Evolutionary conservation across 2,888 invertebrate genomes (phyloP).

Genomic region (Cheilosia vernalis): DNA sequence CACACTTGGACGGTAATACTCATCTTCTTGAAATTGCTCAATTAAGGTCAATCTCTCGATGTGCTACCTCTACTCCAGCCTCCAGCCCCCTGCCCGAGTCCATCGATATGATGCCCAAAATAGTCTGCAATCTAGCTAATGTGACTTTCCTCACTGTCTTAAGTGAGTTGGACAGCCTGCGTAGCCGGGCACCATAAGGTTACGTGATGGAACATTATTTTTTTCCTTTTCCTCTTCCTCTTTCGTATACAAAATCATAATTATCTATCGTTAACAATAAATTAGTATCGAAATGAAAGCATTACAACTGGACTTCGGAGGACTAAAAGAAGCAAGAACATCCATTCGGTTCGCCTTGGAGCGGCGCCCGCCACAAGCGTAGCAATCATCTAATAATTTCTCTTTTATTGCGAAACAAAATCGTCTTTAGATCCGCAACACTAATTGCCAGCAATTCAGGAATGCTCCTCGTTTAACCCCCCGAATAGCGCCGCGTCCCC

Average conservation of each 20-base stretch:
- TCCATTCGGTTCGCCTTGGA: neutral
- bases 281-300: constrained; percentile 74
- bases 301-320: constrained; percentile 58
- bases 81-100: neutral
- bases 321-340: constrained; percentile 19
- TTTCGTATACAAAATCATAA: constrained; percentile 64
- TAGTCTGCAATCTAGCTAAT: constrained; percentile 61
- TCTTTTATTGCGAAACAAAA: constrained; percentile 76
- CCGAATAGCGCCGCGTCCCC: constrained; percentile 34
- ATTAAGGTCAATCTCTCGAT: constrained; percentile 45
- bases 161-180: constrained; percentile 47
- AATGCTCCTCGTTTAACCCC: constrained; percentile 41
- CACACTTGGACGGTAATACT: neutral
- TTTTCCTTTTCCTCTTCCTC: neutral
- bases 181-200: constrained; percentile 52
- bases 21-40: constrained; percentile 42
- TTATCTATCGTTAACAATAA: constrained; percentile 75
- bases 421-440: constrained; percentile 71
- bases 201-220: constrained; percentile 42
- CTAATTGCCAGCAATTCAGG: constrained; percentile 74
- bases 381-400: constrained; percentile 76
- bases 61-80: neutral
- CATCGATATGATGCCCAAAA: constrained; percentile 19
- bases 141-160: constrained; percentile 52
- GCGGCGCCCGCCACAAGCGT: constrained; percentile 33